Conservation (phyloP, 2,888 invertebrate species). For the Drosophila prolongata region DNA sequence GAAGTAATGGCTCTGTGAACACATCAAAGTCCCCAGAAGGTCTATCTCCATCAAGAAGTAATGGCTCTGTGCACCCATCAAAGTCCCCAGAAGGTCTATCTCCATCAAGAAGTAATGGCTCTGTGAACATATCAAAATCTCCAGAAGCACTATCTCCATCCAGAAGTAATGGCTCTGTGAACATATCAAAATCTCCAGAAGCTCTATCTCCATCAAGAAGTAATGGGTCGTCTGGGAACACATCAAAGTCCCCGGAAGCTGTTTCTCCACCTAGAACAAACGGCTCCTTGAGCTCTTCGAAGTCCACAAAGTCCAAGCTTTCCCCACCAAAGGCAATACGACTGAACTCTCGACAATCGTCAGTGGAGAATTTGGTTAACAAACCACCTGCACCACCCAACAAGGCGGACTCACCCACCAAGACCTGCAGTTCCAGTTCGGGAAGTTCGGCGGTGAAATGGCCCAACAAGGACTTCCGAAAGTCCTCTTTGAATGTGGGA, state of each 20-base stretch:
- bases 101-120: neutral
- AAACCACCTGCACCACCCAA: slow-evolving; percentile 69
- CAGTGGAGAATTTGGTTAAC: slow-evolving; percentile 79
- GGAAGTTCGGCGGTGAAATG: slow-evolving; percentile 78
- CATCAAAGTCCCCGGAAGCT: slow-evolving; percentile 13
- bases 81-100: slow-evolving; percentile 26
- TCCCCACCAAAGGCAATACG: slow-evolving; percentile 81
- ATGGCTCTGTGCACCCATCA: slow-evolving; percentile 26
- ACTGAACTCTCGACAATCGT: slow-evolving; percentile 79
- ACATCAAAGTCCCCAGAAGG: slow-evolving; percentile 15
- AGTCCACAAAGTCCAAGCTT: slow-evolving; percentile 74
- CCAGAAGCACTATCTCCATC: slow-evolving; percentile 7
- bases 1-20: slow-evolving; percentile 1
- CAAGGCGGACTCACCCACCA: slow-evolving; percentile 83
- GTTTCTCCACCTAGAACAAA: slow-evolving; percentile 29
- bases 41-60: slow-evolving; percentile 21
- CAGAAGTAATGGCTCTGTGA: slow-evolving; percentile 35
- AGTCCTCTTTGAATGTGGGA: slow-evolving; percentile 89
- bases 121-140: slow-evolving; percentile 32
- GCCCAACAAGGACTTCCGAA: slow-evolving; percentile 90
- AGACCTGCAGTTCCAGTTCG: slow-evolving; percentile 76
- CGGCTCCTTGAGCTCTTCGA: slow-evolving; percentile 29
- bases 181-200: slow-evolving; percentile 15
- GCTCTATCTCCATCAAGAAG: slow-evolving; percentile 13
- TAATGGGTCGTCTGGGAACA: slow-evolving; percentile 20